Base-by-base conservation (phyloP, 2,888 invertebrate genomes). In the Oscheius sp. region DNA sequence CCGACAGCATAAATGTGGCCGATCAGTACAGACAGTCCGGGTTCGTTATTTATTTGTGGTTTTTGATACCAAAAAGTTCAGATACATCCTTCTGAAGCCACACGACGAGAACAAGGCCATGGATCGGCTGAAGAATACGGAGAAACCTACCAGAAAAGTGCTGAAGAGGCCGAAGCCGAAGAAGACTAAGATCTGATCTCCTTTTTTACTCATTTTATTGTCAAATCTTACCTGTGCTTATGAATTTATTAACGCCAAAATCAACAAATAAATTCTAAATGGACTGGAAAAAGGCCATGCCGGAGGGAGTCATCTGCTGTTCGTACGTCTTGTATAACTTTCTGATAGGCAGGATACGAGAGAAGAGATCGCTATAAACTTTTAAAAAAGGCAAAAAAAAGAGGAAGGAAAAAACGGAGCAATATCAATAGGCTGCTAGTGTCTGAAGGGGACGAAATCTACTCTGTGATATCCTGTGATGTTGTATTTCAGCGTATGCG, bases 361-460 rank as follows among this genome's bases (percentile, higher is more conserved):
- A 76, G 51, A n/a, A 13, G 29, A 68, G 29, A n/a, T 55, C 68
- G 53, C 68, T 68, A n/a, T n/a, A n/a, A n/a, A n/a, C n/a, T n/a
- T n/a, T n/a, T n/a, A n/a, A 21, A 21, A 21, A 21, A 55, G 29
- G 32, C 29, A n/a, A n/a, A 21, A 13, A 9, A 65, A 47, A 32
- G 11, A 32, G 10, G 29, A 66, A 33, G 21, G 1, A 1, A 58
- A 57, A 58, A 53, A 1, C 4, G 57, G 33, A 70, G 70, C 13
- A 70, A 70, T 13, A 3, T 70, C 58, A 5, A 70, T 57, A 1
- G 59, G 48, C 21, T 55, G 2, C 29, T 70, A 5, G 90, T 99
- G 98, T 89, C 96, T 94, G 89, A 96, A 98, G 3, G 99, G 91
- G 70, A 98, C 91, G 91, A 96, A 98, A 29, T 94, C 93, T 89